Conservation (phyloP, 2,113 vertebrate genomes). For the Sinocyclocheilus grahami region DNA sequence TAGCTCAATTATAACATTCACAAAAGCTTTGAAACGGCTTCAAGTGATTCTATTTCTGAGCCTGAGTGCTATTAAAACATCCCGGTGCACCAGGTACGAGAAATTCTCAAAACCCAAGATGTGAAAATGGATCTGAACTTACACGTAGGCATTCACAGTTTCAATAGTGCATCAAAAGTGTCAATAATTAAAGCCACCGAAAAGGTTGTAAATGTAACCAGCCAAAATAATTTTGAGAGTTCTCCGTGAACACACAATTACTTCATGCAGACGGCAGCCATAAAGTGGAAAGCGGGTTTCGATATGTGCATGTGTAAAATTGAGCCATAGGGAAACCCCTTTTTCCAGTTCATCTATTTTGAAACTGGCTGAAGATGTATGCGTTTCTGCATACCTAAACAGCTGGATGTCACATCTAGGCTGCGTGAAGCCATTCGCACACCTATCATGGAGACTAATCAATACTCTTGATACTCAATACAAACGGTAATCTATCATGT, state of each 20-base stretch:
- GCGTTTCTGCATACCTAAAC: constrained; percentile 1
- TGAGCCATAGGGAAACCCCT: not conserved
- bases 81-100: constrained; percentile 58
- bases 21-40: constrained; percentile 67
- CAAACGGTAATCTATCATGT: constrained; percentile 35
- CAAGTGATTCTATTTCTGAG: constrained; percentile 64
- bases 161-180: not conserved
- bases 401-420: not conserved
- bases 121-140: constrained; percentile 35
- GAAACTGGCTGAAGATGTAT: not conserved
- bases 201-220: not conserved
- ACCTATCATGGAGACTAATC: constrained; percentile 11
- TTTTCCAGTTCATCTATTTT: constrained; percentile 6
- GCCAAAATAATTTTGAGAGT: not conserved
- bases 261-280: not conserved
- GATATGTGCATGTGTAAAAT: not conserved
- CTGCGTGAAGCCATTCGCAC: constrained; percentile 7
- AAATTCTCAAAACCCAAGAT: not conserved
- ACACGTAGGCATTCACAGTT: not conserved
- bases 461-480: not conserved
- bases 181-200: constrained; percentile 16
- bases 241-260: not conserved
- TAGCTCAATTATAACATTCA: constrained; percentile 68
- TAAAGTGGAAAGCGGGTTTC: not conserved
- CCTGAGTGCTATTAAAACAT: constrained; percentile 58